A percentile compares a stretch with the other conserved stretches of the same genome.
phyloP scores from a whole-genome alignment of 2,797 vertebrate genomes.

The Microhierax caerulescens region DNA sequence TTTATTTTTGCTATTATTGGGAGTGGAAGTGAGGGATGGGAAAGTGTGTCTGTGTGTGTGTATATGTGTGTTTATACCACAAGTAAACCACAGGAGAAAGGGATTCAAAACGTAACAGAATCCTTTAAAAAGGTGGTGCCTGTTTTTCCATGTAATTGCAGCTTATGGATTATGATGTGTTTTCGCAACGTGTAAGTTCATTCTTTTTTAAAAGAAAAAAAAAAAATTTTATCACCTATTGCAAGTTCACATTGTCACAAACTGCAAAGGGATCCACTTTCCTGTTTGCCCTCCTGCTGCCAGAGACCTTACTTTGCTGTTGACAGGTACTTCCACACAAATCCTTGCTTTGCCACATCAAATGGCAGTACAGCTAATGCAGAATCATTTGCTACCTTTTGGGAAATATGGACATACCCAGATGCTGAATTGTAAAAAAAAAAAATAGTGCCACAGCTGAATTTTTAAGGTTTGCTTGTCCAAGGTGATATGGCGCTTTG shows the following conservation, averaged over 20 bases:
- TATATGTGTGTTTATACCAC: not conserved
- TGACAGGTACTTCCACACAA: not conserved
- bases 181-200: not conserved
- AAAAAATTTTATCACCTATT: not conserved
- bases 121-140: not conserved
- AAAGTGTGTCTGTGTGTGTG: not conserved
- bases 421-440: not conserved
- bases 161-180: not conserved
- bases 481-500: not conserved
- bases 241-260: not conserved
- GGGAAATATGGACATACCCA: not conserved
- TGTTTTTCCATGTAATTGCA: not conserved
- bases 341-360: not conserved
- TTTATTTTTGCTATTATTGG: constrained; percentile 65
- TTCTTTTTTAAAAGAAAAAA: not conserved
- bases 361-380: not conserved
- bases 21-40: not conserved
- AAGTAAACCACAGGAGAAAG: not conserved
- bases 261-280: not conserved
- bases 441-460: not conserved
- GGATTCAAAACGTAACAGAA: not conserved
- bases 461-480: not conserved
- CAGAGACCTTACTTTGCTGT: not conserved
- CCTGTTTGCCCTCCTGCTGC: not conserved
- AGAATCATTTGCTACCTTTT: not conserved